Percentiles rank a stretch among this genome's conserved stretches.
These are phyloP conservation scores for Euura lappo DNA, from an alignment of 1,140 invertebrate species.

Conservation along the genomic window DNA sequence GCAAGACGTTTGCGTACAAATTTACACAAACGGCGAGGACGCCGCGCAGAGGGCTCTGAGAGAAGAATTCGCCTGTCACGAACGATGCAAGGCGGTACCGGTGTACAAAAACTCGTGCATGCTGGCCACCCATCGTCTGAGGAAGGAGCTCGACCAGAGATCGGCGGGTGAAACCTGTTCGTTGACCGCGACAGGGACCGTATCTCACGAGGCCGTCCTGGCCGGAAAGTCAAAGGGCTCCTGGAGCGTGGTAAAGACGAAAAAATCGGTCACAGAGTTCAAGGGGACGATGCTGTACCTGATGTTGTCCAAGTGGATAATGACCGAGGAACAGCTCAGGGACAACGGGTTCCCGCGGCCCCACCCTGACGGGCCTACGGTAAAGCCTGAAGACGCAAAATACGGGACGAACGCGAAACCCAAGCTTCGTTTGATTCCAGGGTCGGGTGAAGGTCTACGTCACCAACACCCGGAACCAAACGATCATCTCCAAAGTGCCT, in stretches of 20 bases:
- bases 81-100: conserved; percentile 76
- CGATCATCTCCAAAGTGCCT: conserved; percentile 66
- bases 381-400: conserved; percentile 16
- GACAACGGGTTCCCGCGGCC: conserved; percentile 85
- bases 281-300: conserved; percentile 52
- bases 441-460: conserved; percentile 65
- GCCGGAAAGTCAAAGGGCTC: conserved; percentile 71
- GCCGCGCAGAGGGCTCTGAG: conserved; percentile 68
- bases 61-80: conserved; percentile 81
- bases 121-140: conserved; percentile 76
- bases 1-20: conserved; percentile 85
- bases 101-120: conserved; percentile 88
- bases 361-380: conserved; percentile 61
- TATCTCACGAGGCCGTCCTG: conserved; percentile 72
- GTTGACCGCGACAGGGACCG: conserved; percentile 45
- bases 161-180: conserved; percentile 47
- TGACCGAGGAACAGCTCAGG: conserved; percentile 79
- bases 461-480: conserved; percentile 66
- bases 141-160: conserved; percentile 69
- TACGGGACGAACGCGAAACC: too few species aligned
- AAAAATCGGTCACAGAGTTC: conserved; percentile 56
- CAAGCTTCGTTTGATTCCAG: conserved; percentile 34
- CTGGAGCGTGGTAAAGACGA: conserved; percentile 74
- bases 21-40: conserved; percentile 73
- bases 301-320: conserved; percentile 62